A percentile compares a stretch with the other conserved stretches of the same genome.
phyloP scores from a whole-genome alignment of 2,797 vertebrate species.

The Dermochelys coriacea region DNA sequence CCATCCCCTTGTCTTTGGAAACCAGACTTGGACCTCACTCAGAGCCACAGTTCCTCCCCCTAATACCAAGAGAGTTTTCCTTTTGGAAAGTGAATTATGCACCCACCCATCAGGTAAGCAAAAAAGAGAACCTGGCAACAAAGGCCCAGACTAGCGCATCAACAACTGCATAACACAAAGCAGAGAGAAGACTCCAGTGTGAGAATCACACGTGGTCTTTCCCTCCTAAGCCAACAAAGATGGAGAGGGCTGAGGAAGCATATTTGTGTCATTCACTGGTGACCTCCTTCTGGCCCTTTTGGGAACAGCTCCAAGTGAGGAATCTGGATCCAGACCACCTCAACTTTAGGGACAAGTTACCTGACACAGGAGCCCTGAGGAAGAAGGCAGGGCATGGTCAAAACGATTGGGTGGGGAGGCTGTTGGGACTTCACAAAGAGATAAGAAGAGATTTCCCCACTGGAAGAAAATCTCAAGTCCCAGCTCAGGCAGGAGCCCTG shows the following conservation, averaged over 20 bases:
- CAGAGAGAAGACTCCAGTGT: too few relatives aligned
- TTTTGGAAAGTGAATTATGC: background rate
- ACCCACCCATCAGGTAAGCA: accelerated
- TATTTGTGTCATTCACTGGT: background rate
- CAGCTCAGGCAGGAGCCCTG: background rate
- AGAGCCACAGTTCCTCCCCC: background rate
- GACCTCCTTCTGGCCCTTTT: background rate
- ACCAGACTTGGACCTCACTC: background rate
- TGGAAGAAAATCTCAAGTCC: accelerated
- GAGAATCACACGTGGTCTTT: background rate
- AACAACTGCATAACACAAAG: background rate
- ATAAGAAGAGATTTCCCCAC: background rate
- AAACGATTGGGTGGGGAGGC: background rate
- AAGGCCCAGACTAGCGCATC: background rate
- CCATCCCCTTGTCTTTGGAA: background rate
- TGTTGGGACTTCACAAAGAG: background rate
- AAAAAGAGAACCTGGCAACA: background rate
- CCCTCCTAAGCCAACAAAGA: background rate
- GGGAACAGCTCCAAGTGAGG: background rate
- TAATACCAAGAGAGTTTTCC: background rate
- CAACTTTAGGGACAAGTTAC: accelerated
- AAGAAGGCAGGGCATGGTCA: background rate
- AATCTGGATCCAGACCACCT: background rate
- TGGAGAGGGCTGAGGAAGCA: background rate
- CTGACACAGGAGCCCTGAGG: background rate